Conservation (phyloP, 2,113 vertebrate genomes). For the Lucifuga dentata region DNA sequence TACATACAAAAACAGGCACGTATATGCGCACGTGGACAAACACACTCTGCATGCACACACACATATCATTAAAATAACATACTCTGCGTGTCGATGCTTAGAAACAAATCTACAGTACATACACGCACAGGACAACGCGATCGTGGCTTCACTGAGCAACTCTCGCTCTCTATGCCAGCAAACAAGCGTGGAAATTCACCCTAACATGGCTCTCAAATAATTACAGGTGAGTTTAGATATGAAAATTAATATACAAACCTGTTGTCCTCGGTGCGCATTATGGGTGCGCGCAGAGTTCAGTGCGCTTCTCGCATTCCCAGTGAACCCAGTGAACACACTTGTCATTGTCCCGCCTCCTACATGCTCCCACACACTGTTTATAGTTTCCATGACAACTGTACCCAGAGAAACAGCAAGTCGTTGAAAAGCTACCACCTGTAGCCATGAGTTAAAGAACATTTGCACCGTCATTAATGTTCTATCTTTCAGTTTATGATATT, state of each 20-base stretch:
- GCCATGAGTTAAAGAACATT: slow-evolving; percentile 15
- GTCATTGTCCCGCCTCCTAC: slow-evolving; percentile 23
- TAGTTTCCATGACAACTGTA: slow-evolving; percentile 60
- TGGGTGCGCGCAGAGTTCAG: not conserved
- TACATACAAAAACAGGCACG: slow-evolving; percentile 7
- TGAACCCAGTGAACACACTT: slow-evolving; percentile 13
- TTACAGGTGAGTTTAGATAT: not conserved
- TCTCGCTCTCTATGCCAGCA: not conserved
- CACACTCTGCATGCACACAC: no score
- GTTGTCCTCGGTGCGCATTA: not conserved
- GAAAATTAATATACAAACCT: slow-evolving; percentile 25
- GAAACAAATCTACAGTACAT: not conserved
- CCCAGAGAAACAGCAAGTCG: slow-evolving; percentile 27
- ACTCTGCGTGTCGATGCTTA: no score
- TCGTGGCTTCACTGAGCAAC: not conserved
- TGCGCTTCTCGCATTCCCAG: not conserved
- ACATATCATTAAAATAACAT: no score
- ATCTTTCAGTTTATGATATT: no score
- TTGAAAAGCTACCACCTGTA: not conserved
- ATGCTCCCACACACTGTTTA: slow-evolving; percentile 57
- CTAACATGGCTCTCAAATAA: not conserved
- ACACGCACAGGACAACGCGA: slow-evolving; percentile 18
- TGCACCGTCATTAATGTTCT: no score
- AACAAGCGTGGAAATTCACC: not conserved
- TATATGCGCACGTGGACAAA: no score